Evolutionary conservation across 2,797 vertebrate species (phyloP), one percentile per base, ranked within the genome.

Genomic region (Gambelia wislizenii): DNA sequence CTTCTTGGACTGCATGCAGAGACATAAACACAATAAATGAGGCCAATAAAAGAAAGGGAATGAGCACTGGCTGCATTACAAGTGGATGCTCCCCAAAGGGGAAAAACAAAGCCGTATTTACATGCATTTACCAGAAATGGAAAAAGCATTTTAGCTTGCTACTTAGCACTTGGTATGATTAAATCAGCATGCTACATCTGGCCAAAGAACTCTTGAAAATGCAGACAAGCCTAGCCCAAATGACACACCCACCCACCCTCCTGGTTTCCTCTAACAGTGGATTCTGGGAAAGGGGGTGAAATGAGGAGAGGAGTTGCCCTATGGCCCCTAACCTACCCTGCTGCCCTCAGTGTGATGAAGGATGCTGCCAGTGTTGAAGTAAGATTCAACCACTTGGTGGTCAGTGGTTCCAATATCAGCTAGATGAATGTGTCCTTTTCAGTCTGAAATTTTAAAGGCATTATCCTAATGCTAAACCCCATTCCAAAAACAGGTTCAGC

Each of bases 1-100:
- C 94, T 96, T 98, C 97, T 98, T 99, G 33, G 98, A 98, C 99
- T 99, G 91, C 2, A 20, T 3, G 22, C n/a, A 81, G 91, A 91
- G 22, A 27, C 76, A 0, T n/a, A 81, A 8, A 77, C 0, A 0
- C 75, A n/a, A 33, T n/a, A 8, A 33, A n/a, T 27, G 0, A 39
- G 84, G 16, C 3, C 1, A 33, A 20, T 9, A 47, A 67, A 6
- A n/a, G 72, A 36, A 22, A 25, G 30, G 36, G 25, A 4, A 20
- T 70, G 20, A 9, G 67, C 49, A 4, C 5, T 30, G 20, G 39
- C 0, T 44, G 27, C 54, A 30, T 59, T 16, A 33, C 36, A 75
- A 54, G 27, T 10, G 36, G 5, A 54, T 1, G 13, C 9, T n/a
- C 82, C 16, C 56, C 56, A 39, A 13, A 81, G 25, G 36, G 22